Evolutionary conservation across 2,888 invertebrate genomes (phyloP).

Genomic region (Allygus modestus): DNA sequence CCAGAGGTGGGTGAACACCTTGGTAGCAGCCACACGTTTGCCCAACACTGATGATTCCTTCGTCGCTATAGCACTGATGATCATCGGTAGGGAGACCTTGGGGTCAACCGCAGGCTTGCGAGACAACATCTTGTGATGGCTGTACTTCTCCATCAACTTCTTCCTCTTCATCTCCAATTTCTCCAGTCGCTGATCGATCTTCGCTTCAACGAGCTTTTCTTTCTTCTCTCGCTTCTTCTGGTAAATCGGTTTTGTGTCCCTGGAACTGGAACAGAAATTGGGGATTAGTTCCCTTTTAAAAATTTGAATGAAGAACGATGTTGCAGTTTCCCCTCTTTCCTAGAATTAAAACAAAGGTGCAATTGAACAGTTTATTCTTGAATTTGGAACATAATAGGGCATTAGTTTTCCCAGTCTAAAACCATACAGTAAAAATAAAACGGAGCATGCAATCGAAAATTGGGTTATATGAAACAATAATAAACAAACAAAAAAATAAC

Average conservation of each 20-base stretch:
- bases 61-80: slow-evolving; percentile 13
- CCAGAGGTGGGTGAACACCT: slow-evolving; percentile 12
- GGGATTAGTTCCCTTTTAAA: not conserved
- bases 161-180: slow-evolving; percentile 45
- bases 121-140: not conserved
- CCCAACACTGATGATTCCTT: not conserved
- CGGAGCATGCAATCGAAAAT: too few species aligned
- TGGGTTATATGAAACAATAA: too few species aligned
- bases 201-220: slow-evolving; percentile 27
- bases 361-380: too few species aligned
- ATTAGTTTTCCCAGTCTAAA: too few species aligned
- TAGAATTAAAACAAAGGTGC: too few species aligned
- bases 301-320: too few species aligned
- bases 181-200: slow-evolving; percentile 32
- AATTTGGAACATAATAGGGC: too few species aligned
- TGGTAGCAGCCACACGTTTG: not conserved
- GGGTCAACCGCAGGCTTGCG: not conserved
- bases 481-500: too few species aligned
- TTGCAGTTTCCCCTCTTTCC: too few species aligned
- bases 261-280: not conserved
- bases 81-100: not conserved
- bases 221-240: slow-evolving; percentile 36
- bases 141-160: slow-evolving; percentile 26
- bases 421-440: too few species aligned
- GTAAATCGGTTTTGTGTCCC: slow-evolving; percentile 8